Evolutionary conservation across 2,113 vertebrate species (phyloP).

Genomic region (Ranitomeya variabilis): DNA sequence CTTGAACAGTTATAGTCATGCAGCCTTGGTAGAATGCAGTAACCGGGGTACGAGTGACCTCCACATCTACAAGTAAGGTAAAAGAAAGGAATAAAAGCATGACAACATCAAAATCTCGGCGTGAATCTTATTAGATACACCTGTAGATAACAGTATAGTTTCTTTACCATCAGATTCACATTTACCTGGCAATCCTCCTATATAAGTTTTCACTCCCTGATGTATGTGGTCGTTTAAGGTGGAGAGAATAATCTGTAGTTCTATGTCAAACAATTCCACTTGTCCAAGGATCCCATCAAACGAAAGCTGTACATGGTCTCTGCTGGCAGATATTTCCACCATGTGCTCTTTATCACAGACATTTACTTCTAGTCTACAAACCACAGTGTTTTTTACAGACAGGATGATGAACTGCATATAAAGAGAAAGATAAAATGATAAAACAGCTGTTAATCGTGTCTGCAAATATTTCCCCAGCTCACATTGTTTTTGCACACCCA

Average conservation of each 20-base stretch:
- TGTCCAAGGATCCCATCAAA: constrained; percentile 78
- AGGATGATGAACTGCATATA: constrained; percentile 80
- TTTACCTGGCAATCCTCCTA: constrained; percentile 91
- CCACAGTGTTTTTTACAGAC: constrained; percentile 74
- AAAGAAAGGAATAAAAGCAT: constrained; percentile 26
- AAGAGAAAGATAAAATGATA: constrained; percentile 2
- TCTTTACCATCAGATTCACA: not conserved
- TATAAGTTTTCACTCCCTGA: constrained; percentile 75
- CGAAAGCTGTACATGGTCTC: constrained; percentile 73
- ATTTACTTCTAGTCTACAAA: constrained; percentile 78
- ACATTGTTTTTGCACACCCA: no score
- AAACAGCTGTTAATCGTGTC: not conserved
- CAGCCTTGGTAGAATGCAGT: constrained; percentile 90
- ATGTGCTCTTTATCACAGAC: constrained; percentile 84
- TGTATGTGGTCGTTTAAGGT: constrained; percentile 66
- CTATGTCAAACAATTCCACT: constrained; percentile 66
- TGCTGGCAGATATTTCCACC: constrained; percentile 76
- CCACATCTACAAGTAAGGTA: constrained; percentile 77
- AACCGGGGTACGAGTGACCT: constrained; percentile 84
- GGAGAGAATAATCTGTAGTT: constrained; percentile 67
- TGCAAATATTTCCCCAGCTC: not conserved
- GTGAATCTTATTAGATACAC: not conserved
- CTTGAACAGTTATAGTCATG: constrained; percentile 83
- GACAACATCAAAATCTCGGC: not conserved
- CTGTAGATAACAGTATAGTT: not conserved